Evolutionary conservation across 1,140 invertebrate genomes (phyloP).

Genomic region (Drosophila murphyi): DNA sequence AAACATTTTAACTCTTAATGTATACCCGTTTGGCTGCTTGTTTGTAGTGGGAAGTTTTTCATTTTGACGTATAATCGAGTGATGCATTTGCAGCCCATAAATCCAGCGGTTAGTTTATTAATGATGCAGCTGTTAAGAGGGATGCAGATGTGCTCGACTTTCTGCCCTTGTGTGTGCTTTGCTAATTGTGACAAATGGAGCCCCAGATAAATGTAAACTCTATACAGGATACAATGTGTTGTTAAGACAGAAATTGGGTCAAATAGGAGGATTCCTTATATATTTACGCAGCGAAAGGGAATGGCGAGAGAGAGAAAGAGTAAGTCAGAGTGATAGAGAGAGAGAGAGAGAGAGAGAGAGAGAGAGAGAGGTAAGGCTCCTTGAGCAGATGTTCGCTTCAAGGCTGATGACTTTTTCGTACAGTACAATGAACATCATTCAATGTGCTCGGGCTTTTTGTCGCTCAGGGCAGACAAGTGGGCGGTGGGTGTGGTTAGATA

Average conservation of each 20-base stretch:
- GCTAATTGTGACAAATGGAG: constrained; percentile 35
- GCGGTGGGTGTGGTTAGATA: not conserved
- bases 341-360: not conserved
- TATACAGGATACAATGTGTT: constrained; percentile 24
- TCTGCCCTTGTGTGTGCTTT: not conserved
- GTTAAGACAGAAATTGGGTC: constrained; percentile 49
- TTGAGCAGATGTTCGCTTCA: constrained; percentile 33
- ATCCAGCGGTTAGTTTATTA: constrained; percentile 5
- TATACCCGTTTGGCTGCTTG: not conserved
- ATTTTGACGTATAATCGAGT: constrained; percentile 1
- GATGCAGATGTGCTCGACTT: not conserved
- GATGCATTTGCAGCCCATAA: not conserved
- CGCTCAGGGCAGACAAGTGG: constrained; percentile 20
- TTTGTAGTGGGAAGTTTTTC: constrained; percentile 15
- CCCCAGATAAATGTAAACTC: constrained; percentile 6
- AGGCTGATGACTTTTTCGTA: constrained; percentile 47
- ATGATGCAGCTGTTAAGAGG: constrained; percentile 15
- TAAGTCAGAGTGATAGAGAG: not conserved
- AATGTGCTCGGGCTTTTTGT: constrained; percentile 10
- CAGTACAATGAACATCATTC: constrained; percentile 51
- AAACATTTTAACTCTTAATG: not conserved
- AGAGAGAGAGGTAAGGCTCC: not conserved
- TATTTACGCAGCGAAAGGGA: not conserved
- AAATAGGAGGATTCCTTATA: constrained; percentile 13
- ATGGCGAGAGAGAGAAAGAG: not conserved